Evolutionary conservation across 2,113 vertebrate species (phyloP), one percentile per base, ranked within the genome.

Genomic region (Hippolais icterina): DNA sequence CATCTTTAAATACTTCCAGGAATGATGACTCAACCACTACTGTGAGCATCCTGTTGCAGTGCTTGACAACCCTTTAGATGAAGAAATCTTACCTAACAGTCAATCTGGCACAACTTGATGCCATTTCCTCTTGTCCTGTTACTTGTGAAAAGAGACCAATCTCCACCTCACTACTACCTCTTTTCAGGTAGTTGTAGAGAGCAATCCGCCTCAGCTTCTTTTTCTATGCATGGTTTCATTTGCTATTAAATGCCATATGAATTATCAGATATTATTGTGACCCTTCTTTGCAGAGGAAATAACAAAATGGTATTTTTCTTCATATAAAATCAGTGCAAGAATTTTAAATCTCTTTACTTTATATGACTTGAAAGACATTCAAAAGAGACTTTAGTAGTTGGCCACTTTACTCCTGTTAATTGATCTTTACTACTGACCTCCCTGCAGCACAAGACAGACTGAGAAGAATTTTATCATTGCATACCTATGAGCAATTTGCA

Each of bases 31-130:
- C 52, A 3, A 29, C 5, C n/a, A 42, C 10, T 41, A 28, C 27
- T 17, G 29, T 7, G 9, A 18, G 21, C 29, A 93, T 27, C 35
- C 54, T n/a, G 3, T 15, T 50, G 10, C 29, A 56, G 0, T 5
- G 6, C 6, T 11, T 41, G 2, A 85, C 16, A 52, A 56, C 1
- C 1, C 28, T 11, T 49, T 10, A 4, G 0, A 3, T 60, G 5
- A 81, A 90, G 10, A 61, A 35, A 15, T 33, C 63, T 39, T 66
- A 14, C 33, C 5, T 28, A 60, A 50, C 6, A n/a, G 10, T 3
- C 29, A 54, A 15, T 7, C 9, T n/a, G 16, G 2, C 0, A 4
- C 20, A 69, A 25, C 4, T 13, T 33, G 23, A 65, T 9, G 20
- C 3, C 5, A 8, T 19, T 56, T 75, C 14, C 33, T 39, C 56